phyloP scores from a whole-genome alignment of 2,888 invertebrate species.

The Diplazon laetatorius region DNA sequence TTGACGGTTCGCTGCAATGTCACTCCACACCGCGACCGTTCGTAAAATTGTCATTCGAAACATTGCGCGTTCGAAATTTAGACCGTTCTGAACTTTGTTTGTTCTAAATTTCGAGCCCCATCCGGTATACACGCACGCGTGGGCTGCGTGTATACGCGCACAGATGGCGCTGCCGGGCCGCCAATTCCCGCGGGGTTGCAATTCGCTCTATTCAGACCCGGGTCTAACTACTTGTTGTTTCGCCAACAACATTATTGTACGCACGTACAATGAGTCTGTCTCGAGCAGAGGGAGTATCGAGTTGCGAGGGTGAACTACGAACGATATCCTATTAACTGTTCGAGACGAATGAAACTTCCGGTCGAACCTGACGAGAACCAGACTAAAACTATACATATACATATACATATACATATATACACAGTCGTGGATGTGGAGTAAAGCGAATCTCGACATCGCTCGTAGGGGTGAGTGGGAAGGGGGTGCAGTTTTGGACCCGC shows the following conservation, averaged over 20 bases:
- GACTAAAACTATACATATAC: not conserved
- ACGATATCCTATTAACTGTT: conserved; percentile 27
- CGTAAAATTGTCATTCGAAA: too few species aligned
- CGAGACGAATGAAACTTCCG: conserved; percentile 36
- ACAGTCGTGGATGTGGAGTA: too few species aligned
- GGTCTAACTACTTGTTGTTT: conserved; percentile 43
- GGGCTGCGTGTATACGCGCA: not conserved
- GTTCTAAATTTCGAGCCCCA: too few species aligned
- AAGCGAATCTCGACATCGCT: too few species aligned
- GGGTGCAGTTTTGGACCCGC: conserved; percentile 1
- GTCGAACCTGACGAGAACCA: not conserved
- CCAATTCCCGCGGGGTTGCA: conserved; percentile 4
- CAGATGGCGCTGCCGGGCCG: conserved; percentile 5
- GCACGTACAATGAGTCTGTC: conserved; percentile 18
- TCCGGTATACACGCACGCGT: conserved; percentile 1
- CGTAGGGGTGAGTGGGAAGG: too few species aligned
- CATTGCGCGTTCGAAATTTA: too few species aligned
- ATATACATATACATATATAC: not conserved
- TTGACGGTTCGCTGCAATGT: too few species aligned
- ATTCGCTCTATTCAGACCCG: conserved; percentile 27
- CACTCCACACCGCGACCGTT: too few species aligned
- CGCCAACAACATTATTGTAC: conserved; percentile 37
- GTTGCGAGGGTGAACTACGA: not conserved
- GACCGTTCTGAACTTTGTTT: too few species aligned
- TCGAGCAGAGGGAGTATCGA: conserved; percentile 19